Base-by-base conservation (phyloP, 1,140 invertebrate species). In the Oryctes rhinoceros region DNA sequence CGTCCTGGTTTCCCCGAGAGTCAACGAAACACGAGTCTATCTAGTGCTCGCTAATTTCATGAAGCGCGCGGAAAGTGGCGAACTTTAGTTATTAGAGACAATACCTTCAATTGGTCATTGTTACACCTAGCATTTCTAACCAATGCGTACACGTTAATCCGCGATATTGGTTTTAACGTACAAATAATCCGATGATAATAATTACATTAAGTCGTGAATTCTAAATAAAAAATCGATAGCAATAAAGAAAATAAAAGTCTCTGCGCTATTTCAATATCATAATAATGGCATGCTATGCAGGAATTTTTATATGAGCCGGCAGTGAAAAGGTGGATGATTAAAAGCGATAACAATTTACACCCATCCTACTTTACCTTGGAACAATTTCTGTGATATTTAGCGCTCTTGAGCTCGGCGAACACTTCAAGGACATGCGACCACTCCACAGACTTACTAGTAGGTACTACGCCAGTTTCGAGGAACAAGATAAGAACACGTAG, bases 371-470 rank as follows among this genome's bases (percentile, higher is more conserved):
- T 71, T 71, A 71, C 65, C 65, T 71, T 71, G 65, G 65, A 71
- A 71, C 65, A 37, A 71, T 71, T 71, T 71, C 65, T 71, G 65
- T 71, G 65, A 71, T 71, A 30, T 71, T 71, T 71, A 71, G 24
- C 24, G 65, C 24, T 71, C 35, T 71, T 71, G 65, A 71, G 65
- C 24, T 71, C 65, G 24, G 53, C 18, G 18, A 35, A 71, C 35
- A 24, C 35, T 71, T 71, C 65, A 71, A 71, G 65, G 65, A 71
- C 24, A 37, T 71, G 24, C 20, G 24, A 24, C 24, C 65, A 59
- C 53, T 18, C 53, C 53, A 59, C 18, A 18, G 18, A 4, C 39
- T 44, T 44, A 44, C 39, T 44, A 30, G 24, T 30, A 30, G 0
- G 24, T 30, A 44, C 39, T 4, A 18, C 53, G 11, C 15, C 15